phyloP scores from a whole-genome alignment of 2,888 invertebrate species.

The Cotesia congregata region DNA sequence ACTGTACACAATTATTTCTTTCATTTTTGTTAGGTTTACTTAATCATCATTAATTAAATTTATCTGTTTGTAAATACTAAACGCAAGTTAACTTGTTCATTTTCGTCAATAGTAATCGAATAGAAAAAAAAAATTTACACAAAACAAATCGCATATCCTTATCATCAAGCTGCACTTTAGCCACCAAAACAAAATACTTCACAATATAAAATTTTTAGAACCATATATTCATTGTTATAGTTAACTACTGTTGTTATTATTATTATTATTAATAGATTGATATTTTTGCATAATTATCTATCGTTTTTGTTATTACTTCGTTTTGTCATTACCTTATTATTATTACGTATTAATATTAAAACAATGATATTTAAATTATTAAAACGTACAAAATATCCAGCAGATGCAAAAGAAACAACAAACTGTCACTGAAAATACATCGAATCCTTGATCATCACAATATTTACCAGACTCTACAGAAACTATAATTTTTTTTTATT shows the following conservation, averaged over 20 bases:
- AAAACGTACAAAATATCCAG: not conserved
- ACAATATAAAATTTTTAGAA: not conserved
- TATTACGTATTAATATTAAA: not conserved
- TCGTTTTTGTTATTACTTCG: not conserved
- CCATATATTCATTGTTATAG: not conserved
- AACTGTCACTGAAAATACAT: not conserved
- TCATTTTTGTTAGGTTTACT: not conserved
- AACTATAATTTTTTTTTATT: constrained; percentile 11
- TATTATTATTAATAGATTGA: not conserved
- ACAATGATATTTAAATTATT: not conserved
- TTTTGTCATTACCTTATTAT: not conserved
- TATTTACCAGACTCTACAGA: not conserved
- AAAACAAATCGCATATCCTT: constrained; percentile 30
- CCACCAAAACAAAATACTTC: constrained; percentile 33
- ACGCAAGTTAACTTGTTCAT: not conserved
- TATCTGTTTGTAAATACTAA: constrained; percentile 7
- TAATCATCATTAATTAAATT: constrained; percentile 1
- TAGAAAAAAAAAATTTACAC: constrained; percentile 30
- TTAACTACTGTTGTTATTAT: not conserved
- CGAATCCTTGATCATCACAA: not conserved
- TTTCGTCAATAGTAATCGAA: not conserved
- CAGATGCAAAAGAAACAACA: constrained; percentile 11
- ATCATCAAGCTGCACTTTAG: constrained; percentile 43
- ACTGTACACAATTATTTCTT: constrained; percentile 64
- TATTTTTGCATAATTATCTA: not conserved